Base-by-base conservation (phyloP, 2,888 invertebrate genomes). In the Eupithecia tripunctaria region DNA sequence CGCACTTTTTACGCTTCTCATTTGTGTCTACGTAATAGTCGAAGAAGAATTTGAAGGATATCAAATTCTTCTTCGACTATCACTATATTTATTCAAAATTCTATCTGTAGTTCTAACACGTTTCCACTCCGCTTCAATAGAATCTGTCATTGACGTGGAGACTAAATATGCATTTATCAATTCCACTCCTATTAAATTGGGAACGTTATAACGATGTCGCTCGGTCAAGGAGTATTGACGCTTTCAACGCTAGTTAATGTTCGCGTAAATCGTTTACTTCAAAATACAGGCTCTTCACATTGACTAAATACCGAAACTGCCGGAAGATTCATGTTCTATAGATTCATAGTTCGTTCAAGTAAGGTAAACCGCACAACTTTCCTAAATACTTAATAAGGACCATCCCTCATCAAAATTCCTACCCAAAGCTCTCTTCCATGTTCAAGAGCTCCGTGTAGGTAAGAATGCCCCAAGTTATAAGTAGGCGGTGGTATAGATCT, bases 381-480 rank as follows among this genome's bases (percentile, higher is more conserved):
- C 38, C 38, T 36, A 63, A 63, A 38, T 63, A 63, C 36, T 62
- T 32, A 10, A n/a, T 32, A 14, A 38, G 14, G 32, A 21, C 62
- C 18, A 3, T 62, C 62, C 62, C 7, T 29, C 18, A n/a, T n/a
- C 32, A 14, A 38, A 63, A 38, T 41, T 67, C 56, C 68, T 66
- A 47, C 73, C 72, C 67, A 43, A 70, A 75, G 47, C 41, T 70
- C 43, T 43, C 59, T 65, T 47, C 51, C 18, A 32, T 15, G 25
- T 8, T 59, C n/a, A 59, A 47, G 43, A 8, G n/a, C 3, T 21
- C 21, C 8, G 12, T 60, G 18, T 25, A 15, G 18, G 60, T 32
- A 62, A 32, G n/a, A 62, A 18, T 36, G 38, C 38, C 64, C 64
- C 64, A 64, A 64, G 14, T 60, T 70, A 59, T 36, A 67, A 60